Evolutionary conservation across 1,140 invertebrate species (phyloP).

Genomic region (Saxidomus purpurata): DNA sequence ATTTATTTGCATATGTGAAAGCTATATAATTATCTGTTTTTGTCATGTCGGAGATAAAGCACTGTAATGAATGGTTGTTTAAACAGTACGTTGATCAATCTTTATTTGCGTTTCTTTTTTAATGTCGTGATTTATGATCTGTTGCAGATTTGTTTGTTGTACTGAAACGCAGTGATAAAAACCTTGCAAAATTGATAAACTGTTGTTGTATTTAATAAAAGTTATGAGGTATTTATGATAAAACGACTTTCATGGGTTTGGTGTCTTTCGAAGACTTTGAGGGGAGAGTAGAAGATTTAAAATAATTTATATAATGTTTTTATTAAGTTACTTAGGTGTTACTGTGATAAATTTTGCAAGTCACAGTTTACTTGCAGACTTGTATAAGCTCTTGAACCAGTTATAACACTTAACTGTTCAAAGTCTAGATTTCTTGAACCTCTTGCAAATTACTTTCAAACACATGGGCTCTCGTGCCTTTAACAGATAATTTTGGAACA

Average conservation of each 20-base stretch:
- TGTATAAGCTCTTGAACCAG: background rate
- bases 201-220: constrained; percentile 33
- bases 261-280: background rate
- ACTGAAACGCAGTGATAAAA: constrained; percentile 29
- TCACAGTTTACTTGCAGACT: too few relatives aligned
- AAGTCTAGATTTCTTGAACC: too few relatives aligned
- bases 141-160: constrained; percentile 30
- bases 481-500: too few relatives aligned
- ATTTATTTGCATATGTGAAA: constrained; percentile 68
- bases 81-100: constrained; percentile 59
- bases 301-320: background rate
- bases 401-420: too few relatives aligned
- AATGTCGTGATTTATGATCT: constrained; percentile 58
- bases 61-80: constrained; percentile 64
- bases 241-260: background rate
- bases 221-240: constrained; percentile 39
- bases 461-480: too few relatives aligned
- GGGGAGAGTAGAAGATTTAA: background rate
- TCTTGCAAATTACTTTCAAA: too few relatives aligned
- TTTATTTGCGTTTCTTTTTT: constrained; percentile 47
- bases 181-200: constrained; percentile 39
- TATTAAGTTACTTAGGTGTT: too few relatives aligned
- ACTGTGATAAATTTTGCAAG: too few relatives aligned
- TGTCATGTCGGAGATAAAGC: constrained; percentile 57
- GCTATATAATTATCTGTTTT: constrained; percentile 68